Evolutionary conservation across 2,888 invertebrate genomes (phyloP), one percentile per base, ranked within the genome.

Genomic region (Pandemis cinnamomeana): DNA sequence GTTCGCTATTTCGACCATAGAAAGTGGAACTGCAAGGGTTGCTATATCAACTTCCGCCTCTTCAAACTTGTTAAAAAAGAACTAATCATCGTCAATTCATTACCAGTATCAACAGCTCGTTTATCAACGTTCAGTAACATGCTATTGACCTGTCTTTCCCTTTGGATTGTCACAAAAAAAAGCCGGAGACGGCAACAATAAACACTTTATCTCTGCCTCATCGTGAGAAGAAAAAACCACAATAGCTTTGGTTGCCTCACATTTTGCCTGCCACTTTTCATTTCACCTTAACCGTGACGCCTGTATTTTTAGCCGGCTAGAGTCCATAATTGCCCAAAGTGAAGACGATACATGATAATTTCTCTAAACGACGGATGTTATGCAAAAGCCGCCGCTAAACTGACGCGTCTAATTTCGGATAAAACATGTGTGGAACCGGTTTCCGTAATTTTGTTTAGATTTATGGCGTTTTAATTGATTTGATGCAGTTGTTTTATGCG

Each of bases 141-240:
- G 70, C 46, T 71, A 67, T 74, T 74, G 74, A 74, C 74, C 74
- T 67, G 71, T 74, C 74, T 74, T 70, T 71, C 74, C 60, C 62
- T 51, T 63, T 63, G 58, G 72, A 63, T 71, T 53, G 71, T 67
- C 51, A 61, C 67, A 75, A 71, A 77, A 77, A 20, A 76, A 77
- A 76, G 71, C 61, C 41, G 51, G 27, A 48, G 72, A 73, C 67
- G 27, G 61, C 60, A 75, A 77, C 75, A 77, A 72, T 61, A 77
- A 76, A 72, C 75, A 70, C 68, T 62, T 71, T 80, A 80, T 79
- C 79, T 62, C 79, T 62, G 48, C 67, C 76, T 68, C 75, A 78
- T 78, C 78, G 79, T 80, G 80, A 76, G 79, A 80, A 78, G 67
- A 77, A 72, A 74, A 77, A 75, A 75, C 53, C 5, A 77, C 78